Conservation (phyloP, 2,113 vertebrate genomes). For the Diglossa brunneiventris region DNA sequence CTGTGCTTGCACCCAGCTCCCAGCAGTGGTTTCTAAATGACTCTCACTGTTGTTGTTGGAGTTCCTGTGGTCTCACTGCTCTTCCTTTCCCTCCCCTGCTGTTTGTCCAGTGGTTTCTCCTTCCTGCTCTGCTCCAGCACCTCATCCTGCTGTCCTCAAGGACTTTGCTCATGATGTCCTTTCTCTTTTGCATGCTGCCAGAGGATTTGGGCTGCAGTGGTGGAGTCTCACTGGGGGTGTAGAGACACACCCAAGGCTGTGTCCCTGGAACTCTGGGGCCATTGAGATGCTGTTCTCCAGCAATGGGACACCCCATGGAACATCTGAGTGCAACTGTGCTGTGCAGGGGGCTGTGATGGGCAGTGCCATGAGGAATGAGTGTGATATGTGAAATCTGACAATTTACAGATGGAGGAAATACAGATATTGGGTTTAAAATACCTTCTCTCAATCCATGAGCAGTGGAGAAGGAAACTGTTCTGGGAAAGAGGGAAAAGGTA, state of each 20-base stretch:
- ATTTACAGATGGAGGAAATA: background rate
- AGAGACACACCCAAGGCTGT: background rate
- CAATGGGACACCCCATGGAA: background rate
- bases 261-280: background rate
- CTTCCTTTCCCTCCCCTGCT: background rate
- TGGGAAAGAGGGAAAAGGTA: background rate
- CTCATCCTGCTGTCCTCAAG: background rate
- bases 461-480: background rate
- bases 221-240: background rate
- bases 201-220: slow-evolving; percentile 29
- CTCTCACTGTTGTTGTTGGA: background rate
- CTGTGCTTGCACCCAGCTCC: background rate
- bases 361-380: background rate
- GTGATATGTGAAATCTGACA: background rate
- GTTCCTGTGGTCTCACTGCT: slow-evolving; percentile 10
- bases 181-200: slow-evolving; percentile 64
- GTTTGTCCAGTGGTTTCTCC: background rate
- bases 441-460: background rate
- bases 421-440: background rate
- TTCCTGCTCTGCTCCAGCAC: background rate
- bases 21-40: background rate
- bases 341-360: background rate
- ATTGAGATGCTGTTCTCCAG: background rate
- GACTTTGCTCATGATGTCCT: slow-evolving; percentile 47
- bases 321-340: background rate